Percentiles rank a stretch among this genome's conserved stretches.
phyloP scores from a whole-genome alignment of 1,140 invertebrate genomes.

The Euura lappo region DNA sequence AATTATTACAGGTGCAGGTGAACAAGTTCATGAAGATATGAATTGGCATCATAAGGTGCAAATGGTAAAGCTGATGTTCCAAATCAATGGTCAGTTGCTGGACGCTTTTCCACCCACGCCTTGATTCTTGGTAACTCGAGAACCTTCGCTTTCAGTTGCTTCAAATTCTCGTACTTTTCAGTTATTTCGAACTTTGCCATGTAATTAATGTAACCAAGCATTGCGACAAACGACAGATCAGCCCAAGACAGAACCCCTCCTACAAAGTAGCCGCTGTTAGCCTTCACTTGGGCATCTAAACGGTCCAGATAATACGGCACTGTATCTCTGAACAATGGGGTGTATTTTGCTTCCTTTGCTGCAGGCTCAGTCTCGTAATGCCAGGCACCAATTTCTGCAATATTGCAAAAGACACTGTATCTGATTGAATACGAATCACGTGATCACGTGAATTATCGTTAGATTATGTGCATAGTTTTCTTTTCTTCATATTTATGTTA shows the following conservation, averaged over 20 bases:
- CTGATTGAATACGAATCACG: too few species aligned
- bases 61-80: too few species aligned
- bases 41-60: too few species aligned
- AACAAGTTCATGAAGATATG: too few species aligned
- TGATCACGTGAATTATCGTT: too few species aligned
- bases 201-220: constrained; percentile 62
- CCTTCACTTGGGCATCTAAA: constrained; percentile 54
- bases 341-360: constrained; percentile 39
- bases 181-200: constrained; percentile 37
- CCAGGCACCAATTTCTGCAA: constrained; percentile 45
- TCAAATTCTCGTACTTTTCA: constrained; percentile 5
- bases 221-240: constrained; percentile 64
- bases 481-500: too few species aligned
- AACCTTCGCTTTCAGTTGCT: background rate
- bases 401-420: constrained; percentile 27
- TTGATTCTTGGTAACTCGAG: too few species aligned
- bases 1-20: too few species aligned
- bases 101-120: too few species aligned
- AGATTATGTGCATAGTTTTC: too few species aligned
- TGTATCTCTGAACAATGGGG: constrained; percentile 35
- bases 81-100: too few species aligned
- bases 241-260: constrained; percentile 62
- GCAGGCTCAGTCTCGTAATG: constrained; percentile 43
- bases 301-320: constrained; percentile 49
- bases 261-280: constrained; percentile 57